Evolutionary conservation across 1,140 invertebrate species (phyloP), one percentile per base, ranked within the genome.

Genomic region (Drosophila kanapiae): DNA sequence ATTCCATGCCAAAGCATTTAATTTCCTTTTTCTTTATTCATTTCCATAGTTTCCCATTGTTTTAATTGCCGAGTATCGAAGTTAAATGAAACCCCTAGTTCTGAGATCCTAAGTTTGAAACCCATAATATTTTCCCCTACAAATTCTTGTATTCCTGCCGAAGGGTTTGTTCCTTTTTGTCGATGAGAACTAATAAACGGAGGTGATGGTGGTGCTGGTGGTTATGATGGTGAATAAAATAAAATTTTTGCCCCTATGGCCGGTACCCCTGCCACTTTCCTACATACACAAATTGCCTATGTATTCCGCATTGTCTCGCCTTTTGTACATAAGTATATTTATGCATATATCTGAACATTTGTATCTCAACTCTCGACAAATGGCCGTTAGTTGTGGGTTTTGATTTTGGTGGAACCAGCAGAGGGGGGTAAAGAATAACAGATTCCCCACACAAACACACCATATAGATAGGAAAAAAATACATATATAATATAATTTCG

Each of bases 301-400:
- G 56, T 67, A 59, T 47, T 47, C 33, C 35, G 64, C 57, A 61
- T 48, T 67, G 57, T 61, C 57, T 67, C 42, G 64, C 33, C 37
- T 57, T 31, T 43, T 58, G 29, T 67, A 61, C 23, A 61, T 61
- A 37, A 23, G 38, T 16, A 37, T 48, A 31, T 48, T 18, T 33
- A 42, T 59, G 18, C 6, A 33, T 53, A 13, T 33, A 11, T 53
- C 8, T 37, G n/a, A n/a, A 35, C 43, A 59, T 62, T 33, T 49
- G 64, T 63, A 68, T 68, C 43, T 68, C 35, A 48, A 62, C 43
- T 68, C 64, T 68, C 57, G 64, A 48, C 57, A 68, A 62, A 48
- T 62, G 45, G 43, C 10, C 35, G 64, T 62, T 49, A 62, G 57
- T 68, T 33, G 58, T 68, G 31, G 64, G 64, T 37, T 60, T 33